These are phyloP conservation scores for Taeniopygia guttata DNA, from an alignment of 2,797 vertebrate genomes.

Conservation along the genomic window DNA sequence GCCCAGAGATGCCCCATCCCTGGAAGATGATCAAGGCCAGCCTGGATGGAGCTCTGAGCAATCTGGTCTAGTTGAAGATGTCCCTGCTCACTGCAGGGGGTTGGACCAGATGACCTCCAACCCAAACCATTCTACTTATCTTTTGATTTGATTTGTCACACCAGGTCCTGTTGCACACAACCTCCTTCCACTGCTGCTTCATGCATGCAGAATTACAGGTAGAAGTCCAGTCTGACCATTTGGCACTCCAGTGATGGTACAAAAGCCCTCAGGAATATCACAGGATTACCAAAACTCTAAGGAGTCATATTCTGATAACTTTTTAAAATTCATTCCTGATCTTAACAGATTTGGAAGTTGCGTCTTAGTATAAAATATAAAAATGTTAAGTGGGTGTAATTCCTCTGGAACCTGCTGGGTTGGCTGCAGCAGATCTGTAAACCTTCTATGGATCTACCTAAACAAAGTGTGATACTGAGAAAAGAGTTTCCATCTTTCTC, in stretches of 20 bases:
- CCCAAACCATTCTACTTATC: neutral
- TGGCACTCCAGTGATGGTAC: neutral
- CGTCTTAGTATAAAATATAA: neutral
- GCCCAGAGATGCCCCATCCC: neutral
- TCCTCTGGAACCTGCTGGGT: neutral
- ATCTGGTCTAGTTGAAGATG: neutral
- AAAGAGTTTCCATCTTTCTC: neutral
- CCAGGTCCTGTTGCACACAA: neutral
- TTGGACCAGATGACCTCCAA: neutral
- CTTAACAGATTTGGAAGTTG: neutral
- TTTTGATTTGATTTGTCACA: neutral
- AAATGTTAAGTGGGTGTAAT: neutral
- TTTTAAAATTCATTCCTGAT: neutral
- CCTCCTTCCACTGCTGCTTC: neutral
- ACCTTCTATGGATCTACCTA: neutral
- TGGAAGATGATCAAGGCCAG: neutral
- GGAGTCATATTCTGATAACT: neutral
- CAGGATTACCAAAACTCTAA: neutral
- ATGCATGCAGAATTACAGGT: neutral
- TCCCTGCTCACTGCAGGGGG: fast-evolving
- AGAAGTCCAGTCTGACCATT: neutral
- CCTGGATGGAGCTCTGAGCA: neutral
- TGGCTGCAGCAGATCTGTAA: neutral
- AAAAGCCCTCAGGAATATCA: neutral
- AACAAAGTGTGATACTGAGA: neutral